Evolutionary conservation across 1,140 invertebrate genomes (phyloP), one percentile per base, ranked within the genome.

Genomic region (Magallana gigas): DNA sequence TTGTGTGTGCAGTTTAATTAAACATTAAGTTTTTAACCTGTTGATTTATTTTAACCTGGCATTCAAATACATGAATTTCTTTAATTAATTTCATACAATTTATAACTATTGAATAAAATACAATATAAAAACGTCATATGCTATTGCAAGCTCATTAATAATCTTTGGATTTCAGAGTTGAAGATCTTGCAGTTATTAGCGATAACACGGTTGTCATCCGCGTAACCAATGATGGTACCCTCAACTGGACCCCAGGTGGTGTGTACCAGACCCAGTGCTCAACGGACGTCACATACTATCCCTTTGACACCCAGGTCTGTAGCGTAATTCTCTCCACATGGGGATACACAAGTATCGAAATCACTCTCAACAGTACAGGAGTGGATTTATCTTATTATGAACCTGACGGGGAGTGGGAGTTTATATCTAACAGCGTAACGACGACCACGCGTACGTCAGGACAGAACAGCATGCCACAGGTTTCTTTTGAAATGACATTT

Each of bases 271-370:
- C 97, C 86, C 98, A 98, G 95, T 99, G 98, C 94, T 97, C 98
- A 95, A 98, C 99, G 91, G 97, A 99, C 95, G 94, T 97, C 68
- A 94, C 94, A 16, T 94, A 95, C 29, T 97, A 96, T 96, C 97
- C 97, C 0, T 97, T 96, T 87, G 97, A 97, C 92, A 94, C 93
- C 16, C 97, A 97, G 91, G 94, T 91, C 0, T 97, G 97, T 91
- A 92, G 91, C 2, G 89, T 97, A 1, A 87, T 81, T n/a, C n/a
- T 91, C 14, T 83, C 87, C 58, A 90, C 93, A 9, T 90, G 88
- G 91, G 89, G 89, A 8, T 91, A 90, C 84, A 87, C 85, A 11
- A 85, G 68, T 1, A 16, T 23, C 1, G 90, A 90, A 62, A 82
- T 92, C 4, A 85, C 62, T 36, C 60, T 91, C 0, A 59, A 36